Conservation (phyloP, 2,113 vertebrate genomes). For the Melanerpes aurifrons region DNA sequence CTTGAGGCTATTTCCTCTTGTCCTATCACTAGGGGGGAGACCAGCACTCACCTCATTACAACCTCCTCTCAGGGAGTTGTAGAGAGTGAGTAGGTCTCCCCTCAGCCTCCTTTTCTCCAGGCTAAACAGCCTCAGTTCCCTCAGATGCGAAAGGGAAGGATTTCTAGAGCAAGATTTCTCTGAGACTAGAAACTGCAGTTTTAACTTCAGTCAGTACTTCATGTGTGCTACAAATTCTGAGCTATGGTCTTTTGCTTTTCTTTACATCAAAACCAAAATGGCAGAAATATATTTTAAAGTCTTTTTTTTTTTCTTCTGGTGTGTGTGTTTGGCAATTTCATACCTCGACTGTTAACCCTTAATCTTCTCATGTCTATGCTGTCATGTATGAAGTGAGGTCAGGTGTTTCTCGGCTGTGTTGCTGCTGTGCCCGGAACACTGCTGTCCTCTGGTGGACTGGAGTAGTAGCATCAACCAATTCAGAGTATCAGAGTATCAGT, state of each 20-base stretch:
- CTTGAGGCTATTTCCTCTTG: no score
- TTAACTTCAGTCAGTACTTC: not conserved
- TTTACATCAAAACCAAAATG: not conserved
- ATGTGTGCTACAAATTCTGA: not conserved
- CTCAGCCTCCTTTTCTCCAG: no score
- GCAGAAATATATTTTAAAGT: not conserved
- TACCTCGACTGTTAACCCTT: not conserved
- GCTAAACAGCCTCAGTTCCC: no score
- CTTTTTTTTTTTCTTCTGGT: not conserved
- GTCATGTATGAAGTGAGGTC: not conserved
- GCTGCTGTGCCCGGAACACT: not conserved
- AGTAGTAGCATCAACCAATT: not conserved
- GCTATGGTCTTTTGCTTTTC: not conserved
- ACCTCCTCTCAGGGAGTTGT: no score
- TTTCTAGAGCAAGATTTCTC: not conserved
- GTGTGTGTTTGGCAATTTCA: not conserved
- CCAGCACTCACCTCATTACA: no score
- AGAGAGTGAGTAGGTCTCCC: no score
- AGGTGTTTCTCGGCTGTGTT: not conserved
- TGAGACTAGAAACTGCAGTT: not conserved
- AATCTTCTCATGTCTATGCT: not conserved
- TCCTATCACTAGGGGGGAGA: no score
- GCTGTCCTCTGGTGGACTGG: slow-evolving; percentile 61
- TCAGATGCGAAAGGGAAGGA: not conserved
- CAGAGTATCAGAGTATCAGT: no score